These are phyloP conservation scores for Phoenicopterus ruber DNA, from an alignment of 2,113 vertebrate genomes.

Conservation along the genomic window DNA sequence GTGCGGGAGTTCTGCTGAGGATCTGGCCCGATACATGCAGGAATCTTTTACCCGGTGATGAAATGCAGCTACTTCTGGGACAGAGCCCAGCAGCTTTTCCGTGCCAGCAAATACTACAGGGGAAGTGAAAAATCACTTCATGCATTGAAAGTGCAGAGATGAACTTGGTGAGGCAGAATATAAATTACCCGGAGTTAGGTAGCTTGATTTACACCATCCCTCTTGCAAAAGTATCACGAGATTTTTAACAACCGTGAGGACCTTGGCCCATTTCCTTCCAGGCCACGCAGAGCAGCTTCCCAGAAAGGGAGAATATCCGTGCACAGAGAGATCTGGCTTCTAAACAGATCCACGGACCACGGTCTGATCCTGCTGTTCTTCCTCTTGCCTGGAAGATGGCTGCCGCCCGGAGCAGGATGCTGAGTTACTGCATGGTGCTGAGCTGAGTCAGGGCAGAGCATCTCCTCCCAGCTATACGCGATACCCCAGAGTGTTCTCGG, in stretches of 20 bases:
- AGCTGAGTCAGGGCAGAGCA: not conserved
- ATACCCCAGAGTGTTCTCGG: not conserved
- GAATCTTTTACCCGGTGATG: slow-evolving; percentile 38
- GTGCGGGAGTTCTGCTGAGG: not conserved
- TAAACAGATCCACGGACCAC: fast-evolving
- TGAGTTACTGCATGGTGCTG: not conserved
- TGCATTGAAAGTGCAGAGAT: slow-evolving; percentile 60
- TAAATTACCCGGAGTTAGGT: slow-evolving; percentile 31
- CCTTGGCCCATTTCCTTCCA: slow-evolving; percentile 46
- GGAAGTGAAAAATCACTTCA: slow-evolving; percentile 58
- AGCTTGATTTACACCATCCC: slow-evolving; percentile 51
- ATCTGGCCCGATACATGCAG: not conserved
- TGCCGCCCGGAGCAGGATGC: not conserved
- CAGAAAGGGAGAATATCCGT: not conserved
- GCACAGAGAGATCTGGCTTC: not conserved
- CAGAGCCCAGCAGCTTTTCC: slow-evolving; percentile 52
- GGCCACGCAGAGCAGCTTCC: not conserved
- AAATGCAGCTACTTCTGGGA: slow-evolving; percentile 66
- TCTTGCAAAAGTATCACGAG: slow-evolving; percentile 17
- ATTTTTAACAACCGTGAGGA: slow-evolving; percentile 25
- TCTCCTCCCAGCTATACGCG: fast-evolving
- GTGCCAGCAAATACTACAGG: slow-evolving; percentile 62
- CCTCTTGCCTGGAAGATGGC: not conserved
- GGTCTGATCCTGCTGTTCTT: not conserved
- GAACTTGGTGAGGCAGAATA: slow-evolving; percentile 54